Percentiles rank a stretch among this genome's conserved stretches.
phyloP scores from a whole-genome alignment of 2,797 vertebrate species.

The Microcaecilia unicolor region DNA sequence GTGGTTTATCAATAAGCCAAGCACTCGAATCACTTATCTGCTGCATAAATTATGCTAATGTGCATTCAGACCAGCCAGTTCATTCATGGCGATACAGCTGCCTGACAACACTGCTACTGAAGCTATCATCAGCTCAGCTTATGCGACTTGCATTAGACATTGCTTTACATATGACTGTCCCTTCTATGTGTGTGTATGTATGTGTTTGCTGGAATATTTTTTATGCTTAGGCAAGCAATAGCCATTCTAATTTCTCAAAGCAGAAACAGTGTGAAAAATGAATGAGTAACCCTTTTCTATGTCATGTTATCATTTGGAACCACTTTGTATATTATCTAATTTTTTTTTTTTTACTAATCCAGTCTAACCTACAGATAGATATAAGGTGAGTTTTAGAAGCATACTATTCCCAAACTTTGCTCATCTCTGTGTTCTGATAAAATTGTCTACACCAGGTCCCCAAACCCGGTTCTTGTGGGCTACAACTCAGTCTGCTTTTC shows the following conservation, averaged over 20 bases:
- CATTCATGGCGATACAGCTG: constrained; percentile 54
- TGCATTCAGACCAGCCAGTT: constrained; percentile 49
- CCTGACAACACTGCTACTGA: constrained; percentile 60
- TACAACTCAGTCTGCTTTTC: too few relatives aligned
- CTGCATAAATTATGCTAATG: constrained; percentile 68
- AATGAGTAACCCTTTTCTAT: constrained; percentile 15
- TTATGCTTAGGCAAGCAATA: constrained; percentile 49
- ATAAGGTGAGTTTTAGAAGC: too few relatives aligned
- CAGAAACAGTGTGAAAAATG: constrained; percentile 37
- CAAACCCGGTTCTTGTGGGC: too few relatives aligned
- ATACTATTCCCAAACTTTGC: too few relatives aligned
- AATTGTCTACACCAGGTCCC: too few relatives aligned
- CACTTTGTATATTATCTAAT: too few relatives aligned
- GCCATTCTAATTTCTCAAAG: constrained; percentile 61
- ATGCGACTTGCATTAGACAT: constrained; percentile 58
- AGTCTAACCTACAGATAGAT: too few relatives aligned
- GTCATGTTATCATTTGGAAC: too few relatives aligned
- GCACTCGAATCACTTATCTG: constrained; percentile 51
- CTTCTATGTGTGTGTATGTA: accelerated
- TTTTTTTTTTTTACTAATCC: too few relatives aligned
- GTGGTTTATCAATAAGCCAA: constrained; percentile 75
- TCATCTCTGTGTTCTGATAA: too few relatives aligned
- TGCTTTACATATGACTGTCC: constrained; percentile 54
- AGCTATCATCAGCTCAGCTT: constrained; percentile 45
- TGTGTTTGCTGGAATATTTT: constrained; percentile 21